phyloP scores from a whole-genome alignment of 1,140 invertebrate genomes.

The Sinella curviseta region DNA sequence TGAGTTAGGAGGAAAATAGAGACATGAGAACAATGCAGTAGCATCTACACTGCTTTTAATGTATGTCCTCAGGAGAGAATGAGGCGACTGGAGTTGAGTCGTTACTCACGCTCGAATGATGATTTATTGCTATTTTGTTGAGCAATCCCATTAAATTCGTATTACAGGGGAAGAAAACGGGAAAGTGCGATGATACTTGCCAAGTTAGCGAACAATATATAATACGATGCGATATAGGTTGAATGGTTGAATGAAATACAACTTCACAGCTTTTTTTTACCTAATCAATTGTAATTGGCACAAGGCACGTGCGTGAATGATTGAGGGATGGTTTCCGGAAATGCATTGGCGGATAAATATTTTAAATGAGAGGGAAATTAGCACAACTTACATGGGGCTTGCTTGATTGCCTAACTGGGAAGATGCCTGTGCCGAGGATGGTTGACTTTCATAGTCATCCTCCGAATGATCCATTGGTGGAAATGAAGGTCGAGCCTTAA shows the following conservation, averaged over 20 bases:
- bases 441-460: constrained; percentile 18
- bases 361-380: neutral
- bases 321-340: neutral
- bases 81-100: neutral
- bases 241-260: neutral
- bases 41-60: too few species aligned
- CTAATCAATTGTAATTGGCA: neutral
- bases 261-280: neutral
- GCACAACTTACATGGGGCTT: constrained; percentile 21
- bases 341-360: too few species aligned
- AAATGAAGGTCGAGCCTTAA: constrained; percentile 27
- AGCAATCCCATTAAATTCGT: constrained; percentile 1
- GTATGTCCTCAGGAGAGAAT: too few species aligned
- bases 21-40: neutral
- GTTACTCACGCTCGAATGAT: constrained; percentile 14
- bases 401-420: neutral
- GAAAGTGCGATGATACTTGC: neutral
- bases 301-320: neutral
- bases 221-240: too few species aligned
- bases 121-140: constrained; percentile 16
- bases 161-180: neutral
- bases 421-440: neutral
- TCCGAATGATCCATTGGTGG: neutral
- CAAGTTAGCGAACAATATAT: too few species aligned
- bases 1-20: too few species aligned